These are phyloP conservation scores for Eretmochelys imbricata DNA, from an alignment of 2,113 vertebrate genomes.

Conservation along the genomic window DNA sequence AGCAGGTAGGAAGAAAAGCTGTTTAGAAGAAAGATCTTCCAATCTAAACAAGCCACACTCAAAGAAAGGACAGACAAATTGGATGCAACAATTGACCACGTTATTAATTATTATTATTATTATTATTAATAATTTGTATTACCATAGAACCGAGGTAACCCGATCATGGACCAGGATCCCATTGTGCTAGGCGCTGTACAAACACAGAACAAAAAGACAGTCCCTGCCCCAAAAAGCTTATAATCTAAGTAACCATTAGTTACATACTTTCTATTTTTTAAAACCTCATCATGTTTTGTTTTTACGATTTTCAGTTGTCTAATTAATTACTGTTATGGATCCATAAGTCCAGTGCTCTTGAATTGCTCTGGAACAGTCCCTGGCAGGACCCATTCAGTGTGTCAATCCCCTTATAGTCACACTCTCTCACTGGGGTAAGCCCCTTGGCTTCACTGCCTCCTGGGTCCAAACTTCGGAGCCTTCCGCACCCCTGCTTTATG, in stretches of 20 bases:
- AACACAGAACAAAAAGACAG: neutral
- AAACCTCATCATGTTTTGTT: neutral
- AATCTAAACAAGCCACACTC: neutral
- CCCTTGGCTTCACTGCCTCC: too few relatives aligned
- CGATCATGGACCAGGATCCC: neutral
- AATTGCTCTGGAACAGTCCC: too few relatives aligned
- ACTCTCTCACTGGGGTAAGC: too few relatives aligned
- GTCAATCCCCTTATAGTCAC: too few relatives aligned
- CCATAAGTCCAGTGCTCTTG: too few relatives aligned
- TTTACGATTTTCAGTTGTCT: neutral
- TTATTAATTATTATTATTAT: neutral
- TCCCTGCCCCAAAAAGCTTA: neutral
- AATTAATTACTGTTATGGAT: neutral
- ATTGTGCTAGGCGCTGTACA: too few relatives aligned
- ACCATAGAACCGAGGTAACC: neutral
- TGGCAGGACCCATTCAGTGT: too few relatives aligned
- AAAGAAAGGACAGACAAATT: conserved; percentile 2
- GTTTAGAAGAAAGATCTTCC: neutral
- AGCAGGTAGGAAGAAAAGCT: neutral
- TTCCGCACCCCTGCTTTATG: too few relatives aligned
- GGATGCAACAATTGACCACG: neutral
- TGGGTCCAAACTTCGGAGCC: too few relatives aligned
- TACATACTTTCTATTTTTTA: neutral
- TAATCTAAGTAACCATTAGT: neutral
- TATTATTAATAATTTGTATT: neutral